Conservation (phyloP, 2,888 invertebrate genomes). For the Himalopsyche japonica region DNA sequence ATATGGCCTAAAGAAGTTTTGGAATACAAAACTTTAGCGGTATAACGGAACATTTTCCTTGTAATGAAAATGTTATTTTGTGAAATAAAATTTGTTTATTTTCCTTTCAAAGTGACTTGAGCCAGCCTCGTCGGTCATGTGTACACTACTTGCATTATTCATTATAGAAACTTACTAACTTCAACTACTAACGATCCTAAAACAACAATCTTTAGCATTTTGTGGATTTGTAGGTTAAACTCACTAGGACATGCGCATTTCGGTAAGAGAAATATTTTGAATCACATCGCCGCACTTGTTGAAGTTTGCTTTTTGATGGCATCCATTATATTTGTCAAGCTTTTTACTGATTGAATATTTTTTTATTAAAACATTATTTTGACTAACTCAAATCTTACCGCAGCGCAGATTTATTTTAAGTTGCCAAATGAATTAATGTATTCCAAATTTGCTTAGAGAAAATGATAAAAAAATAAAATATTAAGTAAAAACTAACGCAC, state of each 20-base stretch:
- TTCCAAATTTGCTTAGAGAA: no score
- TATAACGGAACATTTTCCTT: background rate
- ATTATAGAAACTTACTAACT: background rate
- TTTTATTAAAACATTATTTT: background rate
- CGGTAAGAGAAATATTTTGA: background rate
- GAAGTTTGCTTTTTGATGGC: background rate
- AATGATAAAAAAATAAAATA: no score
- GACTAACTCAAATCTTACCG: no score
- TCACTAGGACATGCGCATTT: background rate
- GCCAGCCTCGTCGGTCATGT: background rate
- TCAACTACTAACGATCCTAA: background rate
- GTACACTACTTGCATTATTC: background rate
- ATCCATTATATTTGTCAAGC: background rate
- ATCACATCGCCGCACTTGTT: background rate
- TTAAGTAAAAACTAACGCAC: no score
- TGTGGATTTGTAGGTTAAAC: background rate
- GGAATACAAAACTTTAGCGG: background rate
- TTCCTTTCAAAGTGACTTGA: background rate
- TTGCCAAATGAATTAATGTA: no score
- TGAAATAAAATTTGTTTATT: background rate
- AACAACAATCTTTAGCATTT: background rate
- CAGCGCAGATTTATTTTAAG: no score
- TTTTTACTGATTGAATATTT: background rate
- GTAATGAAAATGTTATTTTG: background rate
- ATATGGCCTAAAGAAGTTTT: background rate